These are phyloP conservation scores for Erpobdella octoculata DNA, from an alignment of 2,888 invertebrate genomes.

Conservation along the genomic window DNA sequence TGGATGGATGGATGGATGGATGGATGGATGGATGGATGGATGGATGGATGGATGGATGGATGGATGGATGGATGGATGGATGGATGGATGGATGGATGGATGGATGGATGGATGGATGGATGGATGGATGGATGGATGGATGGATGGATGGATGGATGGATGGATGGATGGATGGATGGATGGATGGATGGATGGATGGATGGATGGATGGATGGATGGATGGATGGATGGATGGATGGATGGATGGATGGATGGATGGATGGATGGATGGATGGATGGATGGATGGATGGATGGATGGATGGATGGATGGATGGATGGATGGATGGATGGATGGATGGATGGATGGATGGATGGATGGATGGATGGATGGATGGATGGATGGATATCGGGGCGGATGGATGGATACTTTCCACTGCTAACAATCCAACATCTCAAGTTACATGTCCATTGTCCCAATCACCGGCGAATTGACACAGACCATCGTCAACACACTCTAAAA, in stretches of 20 bases:
- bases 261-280: constrained; percentile 2
- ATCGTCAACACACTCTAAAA: too few relatives aligned
- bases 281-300: constrained; percentile 2
- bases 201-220: constrained; percentile 2
- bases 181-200: constrained; percentile 2
- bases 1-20: too few relatives aligned
- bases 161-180: constrained; percentile 2
- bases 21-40: too few relatives aligned
- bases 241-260: constrained; percentile 2
- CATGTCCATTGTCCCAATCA: too few relatives aligned
- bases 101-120: constrained; percentile 2
- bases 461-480: too few relatives aligned
- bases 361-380: constrained; percentile 2
- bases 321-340: constrained; percentile 2
- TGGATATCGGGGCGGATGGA: not conserved
- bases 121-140: constrained; percentile 2
- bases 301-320: constrained; percentile 2
- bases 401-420: too few relatives aligned
- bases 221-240: constrained; percentile 2
- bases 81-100: constrained; percentile 2
- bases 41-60: too few relatives aligned
- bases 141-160: constrained; percentile 2
- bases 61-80: too few relatives aligned
- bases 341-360: constrained; percentile 2
- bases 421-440: too few relatives aligned